Conservation (phyloP, 2,888 invertebrate genomes). For the Buathra laborator region DNA sequence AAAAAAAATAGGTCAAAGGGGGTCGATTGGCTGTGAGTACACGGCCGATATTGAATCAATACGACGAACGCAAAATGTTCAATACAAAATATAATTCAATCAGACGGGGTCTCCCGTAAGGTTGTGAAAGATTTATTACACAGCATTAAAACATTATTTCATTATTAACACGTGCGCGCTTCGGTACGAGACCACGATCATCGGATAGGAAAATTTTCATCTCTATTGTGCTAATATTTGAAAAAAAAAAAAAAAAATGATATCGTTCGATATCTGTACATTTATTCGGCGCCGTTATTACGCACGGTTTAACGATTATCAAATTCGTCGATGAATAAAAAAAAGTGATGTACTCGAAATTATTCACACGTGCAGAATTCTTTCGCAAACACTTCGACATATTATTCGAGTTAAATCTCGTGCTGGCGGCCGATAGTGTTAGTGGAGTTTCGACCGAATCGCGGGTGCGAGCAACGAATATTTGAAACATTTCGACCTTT, state of each 20-base stretch:
- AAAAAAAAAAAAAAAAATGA: too few species aligned
- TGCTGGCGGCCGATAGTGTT: not conserved
- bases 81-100: too few species aligned
- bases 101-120: too few species aligned
- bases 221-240: not conserved
- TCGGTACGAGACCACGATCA: not conserved
- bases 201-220: slow-evolving; percentile 32
- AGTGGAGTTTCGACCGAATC: too few species aligned
- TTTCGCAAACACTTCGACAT: not conserved
- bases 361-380: not conserved
- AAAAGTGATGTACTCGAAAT: not conserved
- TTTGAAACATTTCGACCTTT: not conserved
- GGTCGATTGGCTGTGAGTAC: not conserved
- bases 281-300: not conserved
- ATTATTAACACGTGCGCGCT: not conserved
- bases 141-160: too few species aligned
- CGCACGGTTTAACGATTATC: not conserved
- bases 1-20: not conserved
- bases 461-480: not conserved
- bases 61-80: not conserved
- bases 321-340: not conserved
- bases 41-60: not conserved
- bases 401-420: not conserved
- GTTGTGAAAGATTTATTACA: too few species aligned
- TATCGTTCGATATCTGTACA: not conserved